Percentiles rank a stretch among this genome's conserved stretches.
These are phyloP conservation scores for Callionymus lyra DNA, from an alignment of 2,113 vertebrate genomes.

Conservation along the genomic window DNA sequence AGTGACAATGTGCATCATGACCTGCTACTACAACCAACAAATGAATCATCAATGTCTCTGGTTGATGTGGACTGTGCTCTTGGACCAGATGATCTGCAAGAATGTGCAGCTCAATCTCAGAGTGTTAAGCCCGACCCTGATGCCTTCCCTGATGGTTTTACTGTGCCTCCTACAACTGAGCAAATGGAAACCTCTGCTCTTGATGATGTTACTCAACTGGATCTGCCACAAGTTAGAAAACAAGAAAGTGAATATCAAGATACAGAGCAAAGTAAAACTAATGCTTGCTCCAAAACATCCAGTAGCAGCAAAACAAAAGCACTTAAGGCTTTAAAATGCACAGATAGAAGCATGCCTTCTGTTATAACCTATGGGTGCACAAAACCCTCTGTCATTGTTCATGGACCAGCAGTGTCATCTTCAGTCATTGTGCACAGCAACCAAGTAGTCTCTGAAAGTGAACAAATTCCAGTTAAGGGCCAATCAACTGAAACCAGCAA, in stretches of 20 bases:
- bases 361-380: conserved; percentile 83
- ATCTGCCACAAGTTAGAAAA: conserved; percentile 39
- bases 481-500: conserved; percentile 38
- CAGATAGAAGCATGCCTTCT: conserved; percentile 54
- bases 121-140: conserved; percentile 68
- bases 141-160: conserved; percentile 50
- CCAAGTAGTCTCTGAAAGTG: conserved; percentile 61
- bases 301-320: conserved; percentile 54
- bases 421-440: conserved; percentile 67
- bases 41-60: conserved; percentile 45
- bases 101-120: conserved; percentile 51
- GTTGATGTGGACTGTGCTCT: conserved; percentile 55
- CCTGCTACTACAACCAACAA: conserved; percentile 50
- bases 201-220: conserved; percentile 29
- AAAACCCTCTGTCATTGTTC: conserved; percentile 81
- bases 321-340: conserved; percentile 27
- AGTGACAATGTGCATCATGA: conserved; percentile 71
- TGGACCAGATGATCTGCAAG: conserved; percentile 55
- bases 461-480: conserved; percentile 58
- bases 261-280: conserved; percentile 33
- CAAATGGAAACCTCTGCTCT: conserved; percentile 37
- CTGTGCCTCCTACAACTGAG: conserved; percentile 46
- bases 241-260: conserved; percentile 45
- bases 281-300: conserved; percentile 47
- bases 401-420: conserved; percentile 63